Conservation (phyloP, 37 sponge, comb jelly and placozoan species). For the Corticium candelabrum region DNA sequence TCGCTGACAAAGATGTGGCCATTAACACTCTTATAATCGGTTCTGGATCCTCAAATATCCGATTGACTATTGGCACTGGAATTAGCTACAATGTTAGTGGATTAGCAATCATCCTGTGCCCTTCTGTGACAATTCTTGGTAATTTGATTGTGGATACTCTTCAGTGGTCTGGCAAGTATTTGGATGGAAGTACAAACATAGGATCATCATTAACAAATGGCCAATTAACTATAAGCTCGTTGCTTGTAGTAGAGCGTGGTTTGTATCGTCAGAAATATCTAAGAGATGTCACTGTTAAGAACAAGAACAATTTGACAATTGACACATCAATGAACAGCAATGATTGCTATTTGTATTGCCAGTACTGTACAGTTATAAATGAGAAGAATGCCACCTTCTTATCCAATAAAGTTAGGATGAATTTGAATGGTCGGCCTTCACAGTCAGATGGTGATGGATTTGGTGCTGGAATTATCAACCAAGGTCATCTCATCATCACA, state of each 20-base stretch:
- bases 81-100: neutral
- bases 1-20: neutral
- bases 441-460: neutral
- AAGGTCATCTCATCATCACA: neutral
- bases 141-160: neutral
- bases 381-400: neutral
- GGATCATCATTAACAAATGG: neutral
- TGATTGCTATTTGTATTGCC: neutral
- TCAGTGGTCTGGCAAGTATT: neutral
- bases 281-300: neutral
- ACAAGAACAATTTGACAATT: neutral
- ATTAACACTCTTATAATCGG: neutral
- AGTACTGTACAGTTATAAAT: neutral
- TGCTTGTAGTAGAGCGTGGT: neutral
- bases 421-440: neutral
- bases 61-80: neutral
- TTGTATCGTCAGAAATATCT: neutral
- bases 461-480: neutral
- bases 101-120: neutral
- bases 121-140: neutral
- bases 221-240: neutral
- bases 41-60: neutral
- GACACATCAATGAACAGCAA: constrained; percentile 5
- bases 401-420: neutral
- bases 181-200: neutral